phyloP scores from a whole-genome alignment of 2,113 vertebrate species.

The Coracopsis vasa region DNA sequence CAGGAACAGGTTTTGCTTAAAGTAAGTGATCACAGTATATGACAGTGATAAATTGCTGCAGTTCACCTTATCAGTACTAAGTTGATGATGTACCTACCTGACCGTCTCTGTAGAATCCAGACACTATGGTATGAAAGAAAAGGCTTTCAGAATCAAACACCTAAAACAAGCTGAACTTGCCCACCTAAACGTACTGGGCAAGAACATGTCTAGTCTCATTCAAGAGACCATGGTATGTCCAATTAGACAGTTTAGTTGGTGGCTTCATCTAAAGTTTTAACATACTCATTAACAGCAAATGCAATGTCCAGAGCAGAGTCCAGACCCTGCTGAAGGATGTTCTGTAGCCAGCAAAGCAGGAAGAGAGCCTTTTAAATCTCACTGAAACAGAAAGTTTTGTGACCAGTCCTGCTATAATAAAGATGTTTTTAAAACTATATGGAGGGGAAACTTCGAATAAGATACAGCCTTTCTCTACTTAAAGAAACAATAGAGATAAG shows the following conservation, averaged over 20 bases:
- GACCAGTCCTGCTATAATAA: background rate
- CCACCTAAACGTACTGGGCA: too few relatives aligned
- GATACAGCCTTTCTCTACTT: background rate
- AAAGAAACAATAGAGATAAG: background rate
- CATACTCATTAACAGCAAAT: background rate
- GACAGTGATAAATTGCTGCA: background rate
- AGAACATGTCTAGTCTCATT: background rate
- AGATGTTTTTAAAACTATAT: background rate
- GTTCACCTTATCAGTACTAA: background rate
- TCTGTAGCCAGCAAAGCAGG: background rate
- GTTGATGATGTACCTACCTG: accelerated
- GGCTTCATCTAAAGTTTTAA: background rate
- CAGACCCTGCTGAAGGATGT: background rate
- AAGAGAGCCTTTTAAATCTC: background rate
- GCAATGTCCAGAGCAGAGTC: background rate
- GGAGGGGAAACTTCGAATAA: background rate
- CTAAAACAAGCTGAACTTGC: background rate
- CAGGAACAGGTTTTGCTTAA: background rate
- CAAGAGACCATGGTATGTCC: background rate
- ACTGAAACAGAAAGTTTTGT: background rate
- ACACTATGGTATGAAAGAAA: background rate
- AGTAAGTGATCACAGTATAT: background rate
- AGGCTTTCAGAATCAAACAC: background rate
- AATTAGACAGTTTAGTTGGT: background rate
- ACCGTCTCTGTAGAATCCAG: background rate